Evolutionary conservation across 2,888 invertebrate species (phyloP).

Genomic region (Parnassius glacialis): DNA sequence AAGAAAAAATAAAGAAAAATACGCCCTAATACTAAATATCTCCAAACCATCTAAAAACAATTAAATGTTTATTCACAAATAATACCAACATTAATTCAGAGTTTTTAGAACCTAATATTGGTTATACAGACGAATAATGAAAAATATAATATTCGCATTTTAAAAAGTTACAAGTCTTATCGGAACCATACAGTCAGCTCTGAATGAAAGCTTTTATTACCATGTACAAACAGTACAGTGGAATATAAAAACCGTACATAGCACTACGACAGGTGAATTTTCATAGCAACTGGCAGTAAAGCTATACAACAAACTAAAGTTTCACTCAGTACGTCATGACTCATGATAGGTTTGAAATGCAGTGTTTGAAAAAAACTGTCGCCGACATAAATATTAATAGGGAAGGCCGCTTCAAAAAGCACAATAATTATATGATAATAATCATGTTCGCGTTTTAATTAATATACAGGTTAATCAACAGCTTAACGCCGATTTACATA

Average conservation of each 20-base stretch:
- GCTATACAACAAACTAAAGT: slow-evolving; percentile 8
- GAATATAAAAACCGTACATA: slow-evolving; percentile 9
- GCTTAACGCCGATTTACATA: slow-evolving; percentile 40
- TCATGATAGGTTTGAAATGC: neutral
- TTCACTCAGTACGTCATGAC: slow-evolving; percentile 12
- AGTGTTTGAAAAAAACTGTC: slow-evolving; percentile 24
- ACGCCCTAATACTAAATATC: too few species aligned
- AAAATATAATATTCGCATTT: too few species aligned
- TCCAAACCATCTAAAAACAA: too few species aligned
- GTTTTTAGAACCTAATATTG: too few species aligned
- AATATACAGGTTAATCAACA: slow-evolving; percentile 43
- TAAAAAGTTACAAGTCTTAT: slow-evolving; percentile 1
- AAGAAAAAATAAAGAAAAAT: too few species aligned
- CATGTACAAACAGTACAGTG: slow-evolving; percentile 17
- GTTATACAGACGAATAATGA: too few species aligned
- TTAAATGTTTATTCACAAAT: too few species aligned
- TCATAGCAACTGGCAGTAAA: slow-evolving; percentile 6
- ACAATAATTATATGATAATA: slow-evolving; percentile 39
- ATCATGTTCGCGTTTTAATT: slow-evolving; percentile 43
- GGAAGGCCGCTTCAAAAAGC: slow-evolving; percentile 30
- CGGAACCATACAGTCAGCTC: slow-evolving; percentile 2
- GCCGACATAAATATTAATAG: slow-evolving; percentile 37
- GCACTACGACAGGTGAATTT: slow-evolving; percentile 11
- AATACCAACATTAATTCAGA: too few species aligned
- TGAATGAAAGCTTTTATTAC: slow-evolving; percentile 17